Evolutionary conservation across 2,888 invertebrate species (phyloP), one percentile per base, ranked within the genome.

Genomic region (Ferrisia virgata): DNA sequence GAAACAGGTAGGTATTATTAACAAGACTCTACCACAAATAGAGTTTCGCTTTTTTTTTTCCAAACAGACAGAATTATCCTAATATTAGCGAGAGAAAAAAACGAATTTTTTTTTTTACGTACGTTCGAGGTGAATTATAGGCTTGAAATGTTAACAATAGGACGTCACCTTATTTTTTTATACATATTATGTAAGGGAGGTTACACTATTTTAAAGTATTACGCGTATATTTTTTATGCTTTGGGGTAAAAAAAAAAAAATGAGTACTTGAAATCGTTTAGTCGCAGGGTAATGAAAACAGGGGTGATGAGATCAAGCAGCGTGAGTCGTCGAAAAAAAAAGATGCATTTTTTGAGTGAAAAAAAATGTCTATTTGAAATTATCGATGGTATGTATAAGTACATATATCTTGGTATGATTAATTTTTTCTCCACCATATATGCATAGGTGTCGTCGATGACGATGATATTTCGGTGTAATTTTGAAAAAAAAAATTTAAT

Each of bases 1-100:
- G 76, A 82, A 83, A 83, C 83, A 83, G 83, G 83, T 83, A 83
- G 72, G 83, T 72, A 72, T 76, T 83, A 83, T 83, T 69, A 83
- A 82, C 82, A 82, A 76, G 72, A 76, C 69, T 76, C 76, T 76
- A 83, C 83, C 83, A 83, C 83, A 83, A 83, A 83, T 83, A 76
- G 76, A 83, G 83, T 83, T 83, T 40, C 9, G 43, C 53, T 18
- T 47, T 80, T 43, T 79, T 79, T 79, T 79, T 78, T 1, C 11
- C 11, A 11, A 8, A 40, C 5, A 18, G 31, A 18, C 33, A 80
- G 80, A 80, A 80, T 80, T 80, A 80, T 53, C 80, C 83, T 28
- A 36, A 69, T 69, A 69, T 39, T 22, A 36, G 64, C n/a, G 72
- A 25, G 40, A 82, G 72, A 25, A 69, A 82, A 53, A 40, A 82